These are phyloP conservation scores for Anoura caudifer DNA, from an alignment of 2,113 vertebrate genomes.

Conservation along the genomic window DNA sequence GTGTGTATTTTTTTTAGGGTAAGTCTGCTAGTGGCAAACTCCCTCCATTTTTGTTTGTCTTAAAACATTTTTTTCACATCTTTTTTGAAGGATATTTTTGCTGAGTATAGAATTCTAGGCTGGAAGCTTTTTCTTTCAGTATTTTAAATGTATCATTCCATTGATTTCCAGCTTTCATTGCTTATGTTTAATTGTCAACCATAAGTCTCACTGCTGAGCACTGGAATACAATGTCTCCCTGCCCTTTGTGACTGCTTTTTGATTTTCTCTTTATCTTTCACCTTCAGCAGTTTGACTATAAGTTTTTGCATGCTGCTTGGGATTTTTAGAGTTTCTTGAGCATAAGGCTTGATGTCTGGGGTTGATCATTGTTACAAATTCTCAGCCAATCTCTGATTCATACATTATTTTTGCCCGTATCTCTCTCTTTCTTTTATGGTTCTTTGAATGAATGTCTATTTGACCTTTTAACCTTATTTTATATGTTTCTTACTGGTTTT, in stretches of 20 bases:
- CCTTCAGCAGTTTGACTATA: background rate
- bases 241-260: background rate
- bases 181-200: background rate
- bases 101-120: background rate
- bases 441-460: slow-evolving; percentile 8
- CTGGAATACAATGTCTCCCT: background rate
- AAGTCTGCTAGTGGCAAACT: background rate
- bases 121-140: background rate
- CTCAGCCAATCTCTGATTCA: background rate
- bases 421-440: background rate
- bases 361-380: background rate
- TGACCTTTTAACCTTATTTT: background rate
- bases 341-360: background rate
- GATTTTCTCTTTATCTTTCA: background rate
- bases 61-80: background rate
- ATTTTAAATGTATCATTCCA: background rate
- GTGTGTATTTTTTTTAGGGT: background rate
- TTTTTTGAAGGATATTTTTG: background rate
- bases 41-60: background rate
- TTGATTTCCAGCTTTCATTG: background rate
- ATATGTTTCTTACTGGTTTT: background rate
- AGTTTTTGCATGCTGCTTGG: background rate
- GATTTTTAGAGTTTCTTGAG: slow-evolving; percentile 11
- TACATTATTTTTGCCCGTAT: background rate
- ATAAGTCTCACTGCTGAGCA: background rate